phyloP scores from a whole-genome alignment of 2,113 vertebrate genomes.

The Scopus umbretta region DNA sequence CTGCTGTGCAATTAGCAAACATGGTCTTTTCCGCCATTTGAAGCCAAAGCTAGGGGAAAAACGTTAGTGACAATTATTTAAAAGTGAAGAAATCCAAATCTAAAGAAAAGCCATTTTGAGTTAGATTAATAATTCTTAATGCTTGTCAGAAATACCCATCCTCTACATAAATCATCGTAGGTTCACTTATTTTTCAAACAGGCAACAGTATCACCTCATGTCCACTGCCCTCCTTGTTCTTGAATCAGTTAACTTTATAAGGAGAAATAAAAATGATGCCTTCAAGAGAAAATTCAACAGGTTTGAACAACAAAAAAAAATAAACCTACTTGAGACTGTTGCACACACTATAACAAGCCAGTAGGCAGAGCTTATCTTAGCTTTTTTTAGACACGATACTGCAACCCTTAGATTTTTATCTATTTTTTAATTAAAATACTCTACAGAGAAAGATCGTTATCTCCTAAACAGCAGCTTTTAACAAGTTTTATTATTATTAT shows the following conservation, averaged over 20 bases:
- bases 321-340: background rate
- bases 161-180: background rate
- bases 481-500: background rate
- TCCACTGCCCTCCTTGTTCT: background rate
- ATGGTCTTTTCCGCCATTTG: background rate
- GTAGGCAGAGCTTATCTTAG: background rate
- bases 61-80: background rate
- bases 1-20: background rate
- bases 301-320: background rate
- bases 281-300: background rate
- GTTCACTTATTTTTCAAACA: background rate
- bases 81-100: background rate
- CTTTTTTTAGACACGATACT: background rate
- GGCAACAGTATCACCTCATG: background rate
- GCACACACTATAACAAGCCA: background rate
- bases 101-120: background rate
- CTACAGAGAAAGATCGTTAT: background rate
- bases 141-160: background rate
- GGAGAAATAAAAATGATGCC: background rate
- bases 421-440: constrained; percentile 44
- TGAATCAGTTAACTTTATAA: background rate
- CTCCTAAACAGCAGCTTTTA: background rate
- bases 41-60: background rate
- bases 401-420: constrained; percentile 36
- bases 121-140: background rate